Percentiles rank a stretch among this genome's conserved stretches.
These are phyloP conservation scores for Troglohyphantes excavatus DNA, from an alignment of 2,888 invertebrate genomes.

Conservation along the genomic window DNA sequence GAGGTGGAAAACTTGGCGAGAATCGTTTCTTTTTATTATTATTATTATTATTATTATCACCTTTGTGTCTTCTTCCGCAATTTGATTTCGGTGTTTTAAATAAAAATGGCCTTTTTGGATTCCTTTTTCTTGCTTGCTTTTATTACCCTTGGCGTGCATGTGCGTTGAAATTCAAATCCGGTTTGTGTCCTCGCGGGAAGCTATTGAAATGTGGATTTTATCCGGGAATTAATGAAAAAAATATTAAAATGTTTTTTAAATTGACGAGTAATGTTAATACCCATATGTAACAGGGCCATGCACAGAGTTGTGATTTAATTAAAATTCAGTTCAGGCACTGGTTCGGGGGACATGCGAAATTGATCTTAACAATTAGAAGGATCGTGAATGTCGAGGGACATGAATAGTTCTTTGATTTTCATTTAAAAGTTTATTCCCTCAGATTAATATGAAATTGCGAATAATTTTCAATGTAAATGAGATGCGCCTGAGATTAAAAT, in stretches of 20 bases:
- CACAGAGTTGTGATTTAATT: constrained; percentile 42
- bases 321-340: constrained; percentile 29
- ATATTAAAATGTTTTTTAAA: constrained; percentile 20
- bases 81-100: constrained; percentile 45
- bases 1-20: constrained; percentile 46
- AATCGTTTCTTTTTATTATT: constrained; percentile 25
- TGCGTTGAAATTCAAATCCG: constrained; percentile 20
- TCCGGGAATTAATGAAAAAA: neutral
- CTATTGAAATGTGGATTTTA: constrained; percentile 19
- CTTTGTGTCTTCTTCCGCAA: constrained; percentile 16
- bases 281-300: neutral
- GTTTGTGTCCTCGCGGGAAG: neutral
- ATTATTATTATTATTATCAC: constrained; percentile 25
- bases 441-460: neutral
- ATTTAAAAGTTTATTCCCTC: neutral
- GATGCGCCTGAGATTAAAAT: neutral
- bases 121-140: constrained; percentile 5
- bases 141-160: neutral
- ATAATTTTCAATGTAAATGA: neutral
- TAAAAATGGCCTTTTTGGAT: constrained; percentile 21
- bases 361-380: neutral
- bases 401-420: neutral
- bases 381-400: neutral
- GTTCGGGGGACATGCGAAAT: neutral
- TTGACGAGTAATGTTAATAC: constrained; percentile 6